These are phyloP conservation scores for Platynereis dumerilii DNA, from an alignment of 2,888 invertebrate genomes.

Conservation along the genomic window DNA sequence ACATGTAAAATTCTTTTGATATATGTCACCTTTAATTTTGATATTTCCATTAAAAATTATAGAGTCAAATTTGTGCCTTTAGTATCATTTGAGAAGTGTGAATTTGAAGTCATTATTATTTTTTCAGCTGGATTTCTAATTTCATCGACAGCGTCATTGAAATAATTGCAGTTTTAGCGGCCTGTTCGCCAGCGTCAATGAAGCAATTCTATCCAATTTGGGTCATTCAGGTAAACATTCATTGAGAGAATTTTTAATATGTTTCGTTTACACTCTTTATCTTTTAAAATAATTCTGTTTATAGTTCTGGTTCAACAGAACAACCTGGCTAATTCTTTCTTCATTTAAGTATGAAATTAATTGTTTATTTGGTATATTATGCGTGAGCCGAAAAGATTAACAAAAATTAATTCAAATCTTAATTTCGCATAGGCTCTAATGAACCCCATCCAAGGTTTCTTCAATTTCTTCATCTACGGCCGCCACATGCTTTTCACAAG, in stretches of 20 bases:
- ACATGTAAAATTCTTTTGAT: no score
- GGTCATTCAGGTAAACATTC: conserved; percentile 18
- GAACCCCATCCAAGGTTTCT: conserved; percentile 22
- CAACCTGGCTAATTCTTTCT: no score
- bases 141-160: conserved; percentile 11
- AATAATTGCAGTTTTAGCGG: background rate
- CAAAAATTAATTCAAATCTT: no score
- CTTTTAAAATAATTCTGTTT: no score
- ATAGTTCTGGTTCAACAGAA: background rate
- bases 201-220: conserved; percentile 14
- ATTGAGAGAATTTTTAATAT: background rate
- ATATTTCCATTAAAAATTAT: no score
- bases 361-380: no score
- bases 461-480: conserved; percentile 21
- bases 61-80: no score
- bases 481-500: conserved; percentile 14
- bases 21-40: no score
- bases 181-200: background rate
- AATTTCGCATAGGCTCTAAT: conserved; percentile 11
- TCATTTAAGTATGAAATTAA: no score
- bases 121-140: conserved; percentile 23
- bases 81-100: no score
- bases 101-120: no score
- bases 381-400: no score
- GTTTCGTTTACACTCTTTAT: background rate